Base-by-base conservation (phyloP, 2,797 vertebrate species). In the Bovichtus variegatus region DNA sequence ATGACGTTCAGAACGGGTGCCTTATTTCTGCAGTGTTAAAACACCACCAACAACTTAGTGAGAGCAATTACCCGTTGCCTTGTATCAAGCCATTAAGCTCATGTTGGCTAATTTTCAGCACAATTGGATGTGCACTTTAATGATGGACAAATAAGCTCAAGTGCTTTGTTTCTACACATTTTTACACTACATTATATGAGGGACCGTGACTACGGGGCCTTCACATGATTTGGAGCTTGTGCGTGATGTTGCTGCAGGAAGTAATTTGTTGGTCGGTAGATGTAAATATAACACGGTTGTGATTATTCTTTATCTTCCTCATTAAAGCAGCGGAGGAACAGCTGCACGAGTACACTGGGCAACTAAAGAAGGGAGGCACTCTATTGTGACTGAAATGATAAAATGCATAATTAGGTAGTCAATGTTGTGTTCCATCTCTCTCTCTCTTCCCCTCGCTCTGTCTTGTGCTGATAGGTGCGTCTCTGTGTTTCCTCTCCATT, bases 271-370 rank as follows among this genome's bases (percentile, higher is more conserved):
- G 89, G 79, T 81, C 63, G 63, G 70, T 83, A 77, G 87, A 91
- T 89, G 90, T 92, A 93, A 94, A 92, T 93, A 91, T 90, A 91
- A 88, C 87, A 74, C 21, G 72, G 41, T 83, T 81, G 92, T 94
- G 92, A 95, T 94, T 94, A 92, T 94, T 91, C 93, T 95, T 94
- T 93, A 96, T 93, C 96, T 94, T 93, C 81, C 90, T 96, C 94
- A 95, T 96, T 96, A 96, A 92, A 94, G 89, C 90, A 83, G 87
- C 62, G 85, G 90, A 87, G 84, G 89, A 95, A 93, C 93, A 94
- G 93, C 96, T 96, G 96, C 89, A 94, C 41, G 27, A 89, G 92
- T 93, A 89, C 92, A 86, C 84, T 58, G 80, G 89, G 89, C 91
- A 88, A 78, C 94, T 90, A 88, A 88, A 92, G 91, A 93, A 88